A percentile compares a stretch with the other conserved stretches of the same genome.
Evolutionary conservation across 2,797 vertebrate genomes (phyloP).

Genomic region (Hypotaenidia philippensis): DNA sequence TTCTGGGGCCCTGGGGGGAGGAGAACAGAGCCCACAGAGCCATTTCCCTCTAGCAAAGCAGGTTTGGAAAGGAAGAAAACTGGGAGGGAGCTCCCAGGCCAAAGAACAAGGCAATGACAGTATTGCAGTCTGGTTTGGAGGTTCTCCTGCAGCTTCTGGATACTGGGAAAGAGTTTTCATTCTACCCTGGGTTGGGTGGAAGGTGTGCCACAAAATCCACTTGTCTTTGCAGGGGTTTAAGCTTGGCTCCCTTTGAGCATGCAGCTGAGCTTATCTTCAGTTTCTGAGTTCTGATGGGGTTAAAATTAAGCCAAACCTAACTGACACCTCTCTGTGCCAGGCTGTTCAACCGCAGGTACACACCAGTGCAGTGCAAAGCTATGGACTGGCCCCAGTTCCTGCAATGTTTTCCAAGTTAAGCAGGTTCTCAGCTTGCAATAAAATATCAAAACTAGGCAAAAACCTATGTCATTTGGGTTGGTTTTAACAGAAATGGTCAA

Average conservation of each 20-base stretch:
- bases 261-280: neutral
- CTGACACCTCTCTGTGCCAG: neutral
- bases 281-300: neutral
- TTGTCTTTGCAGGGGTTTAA: neutral
- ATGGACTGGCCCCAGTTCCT: fast-evolving
- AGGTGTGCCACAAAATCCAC: fast-evolving
- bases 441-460: neutral
- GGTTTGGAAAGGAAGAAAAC: neutral
- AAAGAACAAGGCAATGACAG: fast-evolving
- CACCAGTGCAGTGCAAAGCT: neutral
- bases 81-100: too few relatives aligned
- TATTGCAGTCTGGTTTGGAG: fast-evolving
- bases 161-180: fast-evolving
- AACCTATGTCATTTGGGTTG: fast-evolving
- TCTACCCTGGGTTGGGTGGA: neutral
- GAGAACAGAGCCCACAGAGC: neutral
- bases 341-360: neutral
- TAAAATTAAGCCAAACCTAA: neutral
- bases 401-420: neutral
- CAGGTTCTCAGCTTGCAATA: neutral
- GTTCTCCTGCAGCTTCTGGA: neutral
- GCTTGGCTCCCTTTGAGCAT: neutral
- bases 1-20: fast-evolving
- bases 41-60: neutral
- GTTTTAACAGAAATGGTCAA: neutral